Base-by-base conservation (phyloP, 2,113 vertebrate species). In the Hucho hucho region DNA sequence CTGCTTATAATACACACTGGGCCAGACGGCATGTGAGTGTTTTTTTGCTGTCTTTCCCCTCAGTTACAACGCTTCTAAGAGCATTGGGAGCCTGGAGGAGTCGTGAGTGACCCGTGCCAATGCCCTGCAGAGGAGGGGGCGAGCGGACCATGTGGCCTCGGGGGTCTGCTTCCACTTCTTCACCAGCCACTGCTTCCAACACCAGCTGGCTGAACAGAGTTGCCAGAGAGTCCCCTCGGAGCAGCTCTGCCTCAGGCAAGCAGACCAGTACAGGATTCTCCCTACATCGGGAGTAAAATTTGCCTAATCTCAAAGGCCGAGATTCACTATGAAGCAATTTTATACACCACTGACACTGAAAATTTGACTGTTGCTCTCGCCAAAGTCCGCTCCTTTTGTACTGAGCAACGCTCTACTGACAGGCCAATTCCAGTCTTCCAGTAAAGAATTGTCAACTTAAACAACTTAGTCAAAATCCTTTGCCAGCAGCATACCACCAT, bases 81-180 rank as follows among this genome's bases (percentile, higher is more conserved):
- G 97, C 85, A 98, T 99, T 97, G 98, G 98, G 86, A 99, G 98
- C 84, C 90, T 99, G 84, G 98, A 99, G 88, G 97, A 98, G 37
- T 94, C 94, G 0, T 98, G 96, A 90, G 95, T 97, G 37, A 98
- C 98, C 61, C 94, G 94, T 77, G 98, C 97, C 78, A 99, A 93
- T 0, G 96, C 98, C 1, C 86, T 99, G 83, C 98, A 99, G 86
- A 95, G 98, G 81, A 95, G 91, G 86, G 98, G 98, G 1, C 88
- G 97, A 74, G 98, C 97, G 0, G 97, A 97, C 25, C 97, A 97
- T 0, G 96, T 99, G 69, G 95, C 97, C 0, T 97, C 97, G 0
- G 98, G 98, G 0, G 91, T 98, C 83, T 99, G 97, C 86, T 98
- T 99, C 86, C 97, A 99, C 80, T 93, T 99, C 75, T 99, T 99